Evolutionary conservation across 2,888 invertebrate species (phyloP).

Genomic region (Orthosia incerta): DNA sequence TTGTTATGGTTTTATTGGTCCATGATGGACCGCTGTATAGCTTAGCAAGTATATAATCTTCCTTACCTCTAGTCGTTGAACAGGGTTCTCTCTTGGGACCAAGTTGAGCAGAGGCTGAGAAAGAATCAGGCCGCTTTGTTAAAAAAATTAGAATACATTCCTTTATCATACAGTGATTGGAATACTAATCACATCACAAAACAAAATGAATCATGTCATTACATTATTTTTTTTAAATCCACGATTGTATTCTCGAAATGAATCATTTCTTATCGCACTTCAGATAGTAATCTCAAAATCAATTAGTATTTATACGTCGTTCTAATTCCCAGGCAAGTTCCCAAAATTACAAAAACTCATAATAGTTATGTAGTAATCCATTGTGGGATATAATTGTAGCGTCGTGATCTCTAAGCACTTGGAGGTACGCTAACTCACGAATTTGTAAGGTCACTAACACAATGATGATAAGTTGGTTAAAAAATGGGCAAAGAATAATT

Average conservation of each 20-base stretch:
- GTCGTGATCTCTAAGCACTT: slow-evolving; percentile 48
- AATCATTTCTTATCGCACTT: slow-evolving; percentile 21
- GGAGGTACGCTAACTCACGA: slow-evolving; percentile 45
- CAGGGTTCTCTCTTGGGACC: no score
- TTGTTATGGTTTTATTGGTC: not conserved
- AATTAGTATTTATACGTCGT: slow-evolving; percentile 49
- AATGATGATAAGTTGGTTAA: slow-evolving; percentile 5
- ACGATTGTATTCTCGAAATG: not conserved
- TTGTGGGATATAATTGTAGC: slow-evolving; percentile 58
- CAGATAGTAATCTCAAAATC: slow-evolving; percentile 35
- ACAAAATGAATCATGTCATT: not conserved
- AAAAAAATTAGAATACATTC: no score
- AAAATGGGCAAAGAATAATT: slow-evolving; percentile 2
- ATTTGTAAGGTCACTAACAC: slow-evolving; percentile 52
- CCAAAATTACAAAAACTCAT: slow-evolving; percentile 57
- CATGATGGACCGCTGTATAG: not conserved
- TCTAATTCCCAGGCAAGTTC: slow-evolving; percentile 60
- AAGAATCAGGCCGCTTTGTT: no score
- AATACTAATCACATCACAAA: no score
- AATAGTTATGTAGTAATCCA: slow-evolving; percentile 54
- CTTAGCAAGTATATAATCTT: not conserved
- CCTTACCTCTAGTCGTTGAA: not conserved
- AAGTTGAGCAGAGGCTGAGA: no score
- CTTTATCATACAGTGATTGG: no score
- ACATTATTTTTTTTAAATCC: not conserved